phyloP scores from a whole-genome alignment of 2,797 vertebrate species.

The Danio albolineatus region DNA sequence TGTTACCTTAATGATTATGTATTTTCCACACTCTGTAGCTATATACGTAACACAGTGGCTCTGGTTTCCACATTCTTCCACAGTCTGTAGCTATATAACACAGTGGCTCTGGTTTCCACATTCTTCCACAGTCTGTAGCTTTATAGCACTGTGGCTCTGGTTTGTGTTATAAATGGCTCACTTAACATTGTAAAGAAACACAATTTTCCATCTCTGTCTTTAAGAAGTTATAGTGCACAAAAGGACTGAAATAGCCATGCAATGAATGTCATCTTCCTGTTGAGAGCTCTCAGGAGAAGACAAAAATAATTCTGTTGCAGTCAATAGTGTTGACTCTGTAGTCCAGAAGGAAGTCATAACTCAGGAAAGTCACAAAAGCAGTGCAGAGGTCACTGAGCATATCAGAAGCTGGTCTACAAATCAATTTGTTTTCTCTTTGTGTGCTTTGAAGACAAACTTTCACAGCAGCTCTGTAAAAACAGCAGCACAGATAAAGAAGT shows the following conservation, averaged over 20 bases:
- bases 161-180: too few relatives aligned
- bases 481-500: not conserved
- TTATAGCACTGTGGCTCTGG: too few relatives aligned
- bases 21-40: too few relatives aligned
- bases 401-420: not conserved
- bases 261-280: not conserved
- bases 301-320: not conserved
- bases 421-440: not conserved
- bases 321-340: not conserved
- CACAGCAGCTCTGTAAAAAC: not conserved
- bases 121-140: too few relatives aligned
- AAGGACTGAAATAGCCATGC: not conserved
- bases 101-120: too few relatives aligned
- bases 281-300: not conserved
- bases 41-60: too few relatives aligned
- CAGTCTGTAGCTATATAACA: too few relatives aligned
- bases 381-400: not conserved
- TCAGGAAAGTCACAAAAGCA: not conserved
- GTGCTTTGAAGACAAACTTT: not conserved
- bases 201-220: not conserved
- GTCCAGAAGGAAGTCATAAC: not conserved
- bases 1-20: too few relatives aligned
- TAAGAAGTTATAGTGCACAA: not conserved
- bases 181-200: too few relatives aligned
- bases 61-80: too few relatives aligned